A percentile compares a stretch with the other conserved stretches of the same genome.
Evolutionary conservation across 2,113 vertebrate genomes (phyloP).

Genomic region (Salvelinus namaycush): DNA sequence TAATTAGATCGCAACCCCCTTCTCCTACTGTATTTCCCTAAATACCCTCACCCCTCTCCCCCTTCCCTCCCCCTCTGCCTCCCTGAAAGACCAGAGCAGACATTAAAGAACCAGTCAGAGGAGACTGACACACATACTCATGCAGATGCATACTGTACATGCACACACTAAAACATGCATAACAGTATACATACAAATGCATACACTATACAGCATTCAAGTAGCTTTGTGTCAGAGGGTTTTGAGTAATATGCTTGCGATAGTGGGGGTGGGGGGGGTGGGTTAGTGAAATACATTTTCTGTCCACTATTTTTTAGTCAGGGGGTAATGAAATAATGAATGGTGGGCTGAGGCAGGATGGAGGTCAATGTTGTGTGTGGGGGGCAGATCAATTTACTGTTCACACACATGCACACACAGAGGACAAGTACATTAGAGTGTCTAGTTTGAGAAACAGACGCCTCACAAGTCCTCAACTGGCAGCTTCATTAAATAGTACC

Average conservation of each 20-base stretch:
- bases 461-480: too few relatives aligned
- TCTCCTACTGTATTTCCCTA: conserved; percentile 1
- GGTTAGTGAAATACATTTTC: conserved; percentile 18
- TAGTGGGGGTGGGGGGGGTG: too few relatives aligned
- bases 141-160: conserved; percentile 20
- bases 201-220: background rate
- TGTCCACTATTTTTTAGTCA: conserved; percentile 10
- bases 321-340: background rate
- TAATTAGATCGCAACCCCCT: conserved; percentile 54
- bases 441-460: too few relatives aligned
- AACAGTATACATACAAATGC: background rate
- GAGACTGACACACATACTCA: conserved; percentile 7
- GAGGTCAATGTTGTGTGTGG: background rate
- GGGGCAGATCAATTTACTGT: conserved; percentile 7
- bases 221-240: background rate
- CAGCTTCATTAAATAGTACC: too few relatives aligned
- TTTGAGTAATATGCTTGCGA: background rate
- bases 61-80: background rate
- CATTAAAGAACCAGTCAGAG: background rate
- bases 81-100: background rate
- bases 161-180: conserved; percentile 4
- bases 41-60: background rate
- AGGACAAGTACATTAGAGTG: too few relatives aligned
- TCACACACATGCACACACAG: background rate
- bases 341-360: background rate